phyloP scores from a whole-genome alignment of 2,113 vertebrate species.

The Protomyctophum bolini region DNA sequence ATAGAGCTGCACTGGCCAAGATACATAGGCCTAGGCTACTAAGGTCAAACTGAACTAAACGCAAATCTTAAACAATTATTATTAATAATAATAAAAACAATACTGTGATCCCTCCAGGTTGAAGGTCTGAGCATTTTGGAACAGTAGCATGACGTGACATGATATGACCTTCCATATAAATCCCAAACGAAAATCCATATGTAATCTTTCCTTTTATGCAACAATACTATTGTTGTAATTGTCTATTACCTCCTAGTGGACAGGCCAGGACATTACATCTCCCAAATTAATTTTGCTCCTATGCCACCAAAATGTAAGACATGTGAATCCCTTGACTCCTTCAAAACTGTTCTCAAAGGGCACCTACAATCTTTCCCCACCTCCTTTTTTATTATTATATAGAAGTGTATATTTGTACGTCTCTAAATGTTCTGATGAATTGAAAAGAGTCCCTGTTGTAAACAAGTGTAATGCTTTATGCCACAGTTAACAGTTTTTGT shows the following conservation, averaged over 20 bases:
- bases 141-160: conserved; percentile 88
- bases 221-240: conserved; percentile 1
- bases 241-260: conserved; percentile 46
- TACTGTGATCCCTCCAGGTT: conserved; percentile 88
- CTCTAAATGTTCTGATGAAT: too few relatives aligned
- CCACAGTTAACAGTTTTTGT: too few relatives aligned
- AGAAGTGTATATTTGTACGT: too few relatives aligned
- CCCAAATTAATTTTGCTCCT: background rate
- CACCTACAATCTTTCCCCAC: too few relatives aligned
- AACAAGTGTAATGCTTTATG: too few relatives aligned
- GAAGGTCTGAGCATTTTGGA: conserved; percentile 94
- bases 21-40: background rate
- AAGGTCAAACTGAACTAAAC: conserved; percentile 5
- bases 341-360: too few relatives aligned
- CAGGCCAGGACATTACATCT: conserved; percentile 23
- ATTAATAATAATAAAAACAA: too few relatives aligned
- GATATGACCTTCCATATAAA: conserved; percentile 65
- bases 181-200: too few relatives aligned
- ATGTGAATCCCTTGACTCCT: too few relatives aligned
- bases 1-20: background rate
- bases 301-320: too few relatives aligned
- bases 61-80: background rate
- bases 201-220: background rate
- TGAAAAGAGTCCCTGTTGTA: too few relatives aligned
- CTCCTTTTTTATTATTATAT: too few relatives aligned